phyloP scores from a whole-genome alignment of 2,797 vertebrate species.

The Catamblyrhynchus diadema region DNA sequence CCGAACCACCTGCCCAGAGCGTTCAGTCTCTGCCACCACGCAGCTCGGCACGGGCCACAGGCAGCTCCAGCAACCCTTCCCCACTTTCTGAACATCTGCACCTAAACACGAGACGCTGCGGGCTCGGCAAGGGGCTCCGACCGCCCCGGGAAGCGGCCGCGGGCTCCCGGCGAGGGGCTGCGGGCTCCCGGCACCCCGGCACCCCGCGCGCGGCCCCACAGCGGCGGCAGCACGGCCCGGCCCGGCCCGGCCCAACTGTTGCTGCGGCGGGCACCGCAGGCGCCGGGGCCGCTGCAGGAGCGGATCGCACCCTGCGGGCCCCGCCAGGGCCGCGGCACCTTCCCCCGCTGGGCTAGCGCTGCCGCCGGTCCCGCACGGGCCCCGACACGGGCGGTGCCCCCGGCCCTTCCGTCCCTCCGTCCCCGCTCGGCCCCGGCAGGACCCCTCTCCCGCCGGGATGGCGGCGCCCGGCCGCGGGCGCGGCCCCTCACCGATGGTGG shows the following conservation, averaged over 20 bases:
- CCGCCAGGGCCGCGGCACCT: background rate
- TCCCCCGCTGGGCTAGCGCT: background rate
- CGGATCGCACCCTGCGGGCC: background rate
- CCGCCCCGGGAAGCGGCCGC: too few relatives aligned
- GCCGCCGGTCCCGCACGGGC: background rate
- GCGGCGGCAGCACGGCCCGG: background rate
- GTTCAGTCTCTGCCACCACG: accelerated
- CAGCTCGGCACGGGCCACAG: background rate
- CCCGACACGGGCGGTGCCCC: background rate
- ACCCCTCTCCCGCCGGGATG: background rate
- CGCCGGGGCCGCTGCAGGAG: background rate
- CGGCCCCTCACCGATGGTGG: conserved; percentile 91
- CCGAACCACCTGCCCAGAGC: background rate
- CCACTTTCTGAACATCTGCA: background rate
- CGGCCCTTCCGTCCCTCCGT: background rate
- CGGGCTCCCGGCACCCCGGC: background rate
- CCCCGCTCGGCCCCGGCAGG: background rate
- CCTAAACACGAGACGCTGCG: background rate
- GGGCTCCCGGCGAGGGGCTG: background rate
- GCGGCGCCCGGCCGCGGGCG: background rate
- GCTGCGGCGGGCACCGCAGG: background rate
- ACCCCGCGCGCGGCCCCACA: background rate
- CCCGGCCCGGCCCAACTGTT: background rate
- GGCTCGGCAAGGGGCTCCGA: background rate
- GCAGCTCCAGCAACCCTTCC: background rate